Percentiles rank a stretch among this genome's conserved stretches.
phyloP scores from a whole-genome alignment of 2,113 vertebrate genomes.

The Motacilla alba region DNA sequence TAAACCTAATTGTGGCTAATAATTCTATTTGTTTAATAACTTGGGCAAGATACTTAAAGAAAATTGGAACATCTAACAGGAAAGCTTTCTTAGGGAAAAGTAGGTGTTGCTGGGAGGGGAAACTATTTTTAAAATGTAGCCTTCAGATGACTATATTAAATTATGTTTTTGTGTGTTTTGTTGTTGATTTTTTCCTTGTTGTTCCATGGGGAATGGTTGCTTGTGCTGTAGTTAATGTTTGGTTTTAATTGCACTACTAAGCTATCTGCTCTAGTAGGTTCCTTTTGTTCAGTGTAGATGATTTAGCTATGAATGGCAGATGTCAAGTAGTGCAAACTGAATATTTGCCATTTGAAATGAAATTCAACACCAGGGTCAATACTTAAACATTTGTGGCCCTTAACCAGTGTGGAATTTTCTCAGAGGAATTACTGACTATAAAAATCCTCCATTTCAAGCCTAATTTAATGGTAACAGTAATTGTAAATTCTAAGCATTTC shows the following conservation, averaged over 20 bases:
- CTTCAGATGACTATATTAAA: background rate
- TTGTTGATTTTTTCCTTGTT: background rate
- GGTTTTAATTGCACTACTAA: background rate
- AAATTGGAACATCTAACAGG: background rate
- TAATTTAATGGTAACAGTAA: background rate
- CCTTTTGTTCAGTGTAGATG: background rate
- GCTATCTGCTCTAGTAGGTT: background rate
- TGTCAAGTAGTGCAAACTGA: slow-evolving; percentile 15
- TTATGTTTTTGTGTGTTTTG: background rate
- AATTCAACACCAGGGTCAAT: slow-evolving; percentile 2
- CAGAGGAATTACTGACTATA: background rate
- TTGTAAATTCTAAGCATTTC: background rate
- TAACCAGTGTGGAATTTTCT: background rate
- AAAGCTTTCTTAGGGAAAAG: background rate
- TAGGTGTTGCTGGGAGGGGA: background rate
- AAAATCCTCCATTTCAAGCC: background rate
- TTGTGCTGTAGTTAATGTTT: background rate
- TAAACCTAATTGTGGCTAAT: background rate
- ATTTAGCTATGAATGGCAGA: background rate
- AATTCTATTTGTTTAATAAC: background rate
- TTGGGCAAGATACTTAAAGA: background rate
- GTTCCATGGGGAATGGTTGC: background rate
- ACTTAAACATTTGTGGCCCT: background rate
- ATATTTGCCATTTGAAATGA: slow-evolving; percentile 31
- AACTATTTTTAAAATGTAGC: background rate